Evolutionary conservation across 2,797 vertebrate genomes (phyloP).

Genomic region (Myripristis murdjan): DNA sequence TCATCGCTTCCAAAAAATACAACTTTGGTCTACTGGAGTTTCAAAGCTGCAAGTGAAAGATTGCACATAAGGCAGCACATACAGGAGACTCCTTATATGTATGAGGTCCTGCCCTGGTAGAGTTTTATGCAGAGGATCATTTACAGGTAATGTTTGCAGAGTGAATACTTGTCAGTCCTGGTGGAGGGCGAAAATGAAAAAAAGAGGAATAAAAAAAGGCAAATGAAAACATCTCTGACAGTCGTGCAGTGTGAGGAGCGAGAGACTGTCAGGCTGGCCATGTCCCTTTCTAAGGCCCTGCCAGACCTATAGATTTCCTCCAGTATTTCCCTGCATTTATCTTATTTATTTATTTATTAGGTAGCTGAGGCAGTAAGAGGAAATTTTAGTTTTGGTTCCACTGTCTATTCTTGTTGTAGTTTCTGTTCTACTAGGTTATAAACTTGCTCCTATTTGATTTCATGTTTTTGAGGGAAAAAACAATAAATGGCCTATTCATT

Average conservation of each 20-base stretch:
- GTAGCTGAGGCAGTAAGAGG: constrained; percentile 1
- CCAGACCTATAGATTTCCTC: constrained; percentile 25
- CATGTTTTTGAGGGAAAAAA: neutral
- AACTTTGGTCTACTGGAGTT: neutral
- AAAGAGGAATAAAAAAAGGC: constrained; percentile 11
- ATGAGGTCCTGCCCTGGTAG: neutral
- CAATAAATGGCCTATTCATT: neutral
- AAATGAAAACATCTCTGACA: constrained; percentile 47
- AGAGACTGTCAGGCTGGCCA: constrained; percentile 24
- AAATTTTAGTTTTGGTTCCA: constrained; percentile 2
- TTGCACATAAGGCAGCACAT: constrained; percentile 11
- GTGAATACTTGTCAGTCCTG: constrained; percentile 43
- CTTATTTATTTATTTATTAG: neutral
- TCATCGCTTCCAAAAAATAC: constrained; percentile 32
- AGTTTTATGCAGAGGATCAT: constrained; percentile 42
- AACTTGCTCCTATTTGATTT: neutral
- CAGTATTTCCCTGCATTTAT: neutral
- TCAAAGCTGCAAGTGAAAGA: constrained; percentile 30
- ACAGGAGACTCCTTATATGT: neutral
- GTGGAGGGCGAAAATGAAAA: neutral
- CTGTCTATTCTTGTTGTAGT: neutral
- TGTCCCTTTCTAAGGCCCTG: constrained; percentile 24
- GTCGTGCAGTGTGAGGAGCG: constrained; percentile 41
- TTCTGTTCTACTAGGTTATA: neutral
- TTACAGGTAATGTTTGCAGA: constrained; percentile 60